These are phyloP conservation scores for Pteronura brasiliensis DNA, from an alignment of 2,113 vertebrate species.

Conservation along the genomic window DNA sequence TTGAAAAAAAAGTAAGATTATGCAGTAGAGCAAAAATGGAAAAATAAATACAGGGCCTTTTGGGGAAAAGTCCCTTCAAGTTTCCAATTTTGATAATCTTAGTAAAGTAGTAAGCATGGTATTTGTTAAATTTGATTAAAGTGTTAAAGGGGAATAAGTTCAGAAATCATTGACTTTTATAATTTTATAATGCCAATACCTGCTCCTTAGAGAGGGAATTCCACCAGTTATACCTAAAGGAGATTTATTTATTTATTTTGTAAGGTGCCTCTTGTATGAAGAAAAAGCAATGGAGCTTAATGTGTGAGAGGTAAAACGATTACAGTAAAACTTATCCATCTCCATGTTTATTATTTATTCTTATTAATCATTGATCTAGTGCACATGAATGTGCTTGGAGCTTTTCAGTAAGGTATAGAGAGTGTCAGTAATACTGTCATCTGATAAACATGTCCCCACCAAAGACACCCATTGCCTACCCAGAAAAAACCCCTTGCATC, in stretches of 20 bases:
- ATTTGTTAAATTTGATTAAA: slow-evolving; percentile 68
- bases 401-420: slow-evolving; percentile 75
- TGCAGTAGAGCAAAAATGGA: slow-evolving; percentile 53
- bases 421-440: slow-evolving; percentile 68
- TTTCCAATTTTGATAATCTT: slow-evolving; percentile 62
- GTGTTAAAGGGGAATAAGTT: slow-evolving; percentile 74
- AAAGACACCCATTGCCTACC: slow-evolving; percentile 72
- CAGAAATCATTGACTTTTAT: slow-evolving; percentile 73
- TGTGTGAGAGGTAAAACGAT: slow-evolving; percentile 79
- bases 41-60: slow-evolving; percentile 40
- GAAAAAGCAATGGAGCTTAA: slow-evolving; percentile 79
- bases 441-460: slow-evolving; percentile 67
- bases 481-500: slow-evolving; percentile 71
- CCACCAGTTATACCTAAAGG: slow-evolving; percentile 79
- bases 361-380: slow-evolving; percentile 79
- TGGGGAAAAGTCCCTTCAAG: slow-evolving; percentile 49
- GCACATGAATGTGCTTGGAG: slow-evolving; percentile 79
- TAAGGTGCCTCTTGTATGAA: slow-evolving; percentile 79
- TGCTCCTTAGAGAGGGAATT: slow-evolving; percentile 80
- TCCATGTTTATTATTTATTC: slow-evolving; percentile 81
- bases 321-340: slow-evolving; percentile 80
- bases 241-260: slow-evolving; percentile 79
- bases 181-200: slow-evolving; percentile 77
- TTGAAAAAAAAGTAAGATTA: slow-evolving; percentile 61
- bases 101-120: slow-evolving; percentile 70